Base-by-base conservation (phyloP, 2,113 vertebrate species). In the Podilymbus podiceps region DNA sequence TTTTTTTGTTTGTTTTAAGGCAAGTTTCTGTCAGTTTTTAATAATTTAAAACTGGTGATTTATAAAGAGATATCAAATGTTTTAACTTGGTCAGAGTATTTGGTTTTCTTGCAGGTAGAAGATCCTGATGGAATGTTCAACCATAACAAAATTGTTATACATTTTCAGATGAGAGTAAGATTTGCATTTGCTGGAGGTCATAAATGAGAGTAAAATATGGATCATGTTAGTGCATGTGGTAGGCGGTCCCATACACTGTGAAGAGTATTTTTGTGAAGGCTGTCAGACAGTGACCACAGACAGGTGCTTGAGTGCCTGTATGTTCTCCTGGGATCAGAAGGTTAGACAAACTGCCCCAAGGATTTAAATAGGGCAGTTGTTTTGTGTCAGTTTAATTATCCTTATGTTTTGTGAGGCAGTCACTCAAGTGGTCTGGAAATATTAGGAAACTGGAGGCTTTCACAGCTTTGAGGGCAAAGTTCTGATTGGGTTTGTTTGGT, bases 261-360 rank as follows among this genome's bases (percentile, higher is more conserved):
- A 92, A 72, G 89, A 92, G 86, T 95, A 89, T 89, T 95, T 97
- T 95, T 79, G 38, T 81, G 92, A 93, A 96, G 80, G 97, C 98
- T 97, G 98, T 98, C 97, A 96, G 96, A 97, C 93, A 96, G 98
- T 91, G 72, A 96, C 95, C 94, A 95, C 89, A 94, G 97, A 98
- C 97, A 98, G 98, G 98, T 98, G 92, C 80, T 93, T 59, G 91
- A 97, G 97, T 85, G 93, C 95, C 97, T 98, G 80, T 94, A 90
- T 60, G 90, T 89, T 97, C 97, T 96, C 64, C 88, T 80, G 92
- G 97, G 98, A 98, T 98, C 98, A 98, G 97, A 98, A 99, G 98
- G 98, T 99, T 99, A 99, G 97, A 98, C 97, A 99, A 98, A 98
- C 97, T 98, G 97, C 95, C 96, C 92, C 78, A 96, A 94, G 97